A percentile compares a stretch with the other conserved stretches of the same genome.
phyloP scores from a whole-genome alignment of 2,888 invertebrate genomes.

The Rhogogaster chlorosoma region DNA sequence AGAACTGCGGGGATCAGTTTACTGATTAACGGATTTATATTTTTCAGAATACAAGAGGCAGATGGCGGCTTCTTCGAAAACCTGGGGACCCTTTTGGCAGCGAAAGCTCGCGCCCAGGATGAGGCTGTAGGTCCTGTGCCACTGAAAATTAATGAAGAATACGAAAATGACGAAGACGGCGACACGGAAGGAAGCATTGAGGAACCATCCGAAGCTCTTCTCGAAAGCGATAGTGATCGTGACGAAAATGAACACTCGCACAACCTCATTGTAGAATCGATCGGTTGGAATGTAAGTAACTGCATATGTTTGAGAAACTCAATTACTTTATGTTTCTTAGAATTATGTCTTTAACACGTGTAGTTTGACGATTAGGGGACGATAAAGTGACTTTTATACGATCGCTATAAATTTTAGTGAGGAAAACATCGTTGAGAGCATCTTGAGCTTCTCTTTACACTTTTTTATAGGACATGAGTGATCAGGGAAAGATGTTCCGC shows the following conservation, averaged over 20 bases:
- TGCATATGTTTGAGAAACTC: not conserved
- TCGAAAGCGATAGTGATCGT: slow-evolving; percentile 84
- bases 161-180: slow-evolving; percentile 74
- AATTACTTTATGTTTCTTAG: not conserved
- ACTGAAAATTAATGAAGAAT: slow-evolving; percentile 67
- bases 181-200: slow-evolving; percentile 67
- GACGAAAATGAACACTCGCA: slow-evolving; percentile 82
- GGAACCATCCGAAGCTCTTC: slow-evolving; percentile 80
- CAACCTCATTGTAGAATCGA: slow-evolving; percentile 83
- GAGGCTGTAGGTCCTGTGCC: slow-evolving; percentile 69
- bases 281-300: slow-evolving; percentile 88
- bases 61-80: slow-evolving; percentile 93
- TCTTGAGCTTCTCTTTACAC: not conserved
- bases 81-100: slow-evolving; percentile 85
- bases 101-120: slow-evolving; percentile 69
- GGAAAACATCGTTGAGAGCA: slow-evolving; percentile 2
- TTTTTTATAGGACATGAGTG: not conserved
- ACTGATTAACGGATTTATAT: slow-evolving; percentile 58
- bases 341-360: not conserved
- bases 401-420: not conserved
- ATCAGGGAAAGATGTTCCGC: not conserved
- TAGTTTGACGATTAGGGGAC: not conserved
- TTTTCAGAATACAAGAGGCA: slow-evolving; percentile 87
- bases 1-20: not conserved
- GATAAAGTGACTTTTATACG: not conserved